Evolutionary conservation across 2,888 invertebrate genomes (phyloP), one percentile per base, ranked within the genome.

Genomic region (Pelosia muscerda): DNA sequence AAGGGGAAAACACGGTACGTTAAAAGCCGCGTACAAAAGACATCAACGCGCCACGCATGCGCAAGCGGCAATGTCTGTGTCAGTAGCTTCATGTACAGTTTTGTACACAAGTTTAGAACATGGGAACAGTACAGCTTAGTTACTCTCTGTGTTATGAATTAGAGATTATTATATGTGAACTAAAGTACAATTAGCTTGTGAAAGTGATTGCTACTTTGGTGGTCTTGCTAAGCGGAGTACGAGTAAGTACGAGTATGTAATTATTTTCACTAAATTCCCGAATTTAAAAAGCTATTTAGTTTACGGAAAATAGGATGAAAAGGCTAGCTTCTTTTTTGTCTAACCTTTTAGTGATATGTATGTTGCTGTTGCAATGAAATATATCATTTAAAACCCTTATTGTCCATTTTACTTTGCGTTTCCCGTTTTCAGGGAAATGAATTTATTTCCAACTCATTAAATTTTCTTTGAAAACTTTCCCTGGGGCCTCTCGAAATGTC

Each of bases 21-120:
- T 77, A 84, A 85, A 81, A 81, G 80, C 77, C 73, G 73, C 82
- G 81, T 91, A 92, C 86, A 92, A 92, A 94, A 94, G 94, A 94
- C 85, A 87, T 93, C 90, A 92, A 94, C 93, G 93, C 85, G 88
- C 86, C 78, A 81, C 79, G 81, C 82, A 83, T 72, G 73, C 81
- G 74, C 79, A 70, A 71, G 31, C 57, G 71, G 60, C 65, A 58
- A 34, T 49, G 28, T 65, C 68, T 28, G 72, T 84, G 81, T 82
- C 81, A 82, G 81, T 83, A 78, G 75, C 76, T 76, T 81, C 76
- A 81, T 78, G 79, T 72, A 78, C 73, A 76, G 81, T 75, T 82
- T 82, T 81, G 80, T 81, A 76, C 71, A 72, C 78, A 75, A 75
- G 71, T 67, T 72, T 65, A 65, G 56, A 81, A 79, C 79, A 80